Conservation (phyloP, 2,888 invertebrate species). For the Meghimatium bilineatum region DNA sequence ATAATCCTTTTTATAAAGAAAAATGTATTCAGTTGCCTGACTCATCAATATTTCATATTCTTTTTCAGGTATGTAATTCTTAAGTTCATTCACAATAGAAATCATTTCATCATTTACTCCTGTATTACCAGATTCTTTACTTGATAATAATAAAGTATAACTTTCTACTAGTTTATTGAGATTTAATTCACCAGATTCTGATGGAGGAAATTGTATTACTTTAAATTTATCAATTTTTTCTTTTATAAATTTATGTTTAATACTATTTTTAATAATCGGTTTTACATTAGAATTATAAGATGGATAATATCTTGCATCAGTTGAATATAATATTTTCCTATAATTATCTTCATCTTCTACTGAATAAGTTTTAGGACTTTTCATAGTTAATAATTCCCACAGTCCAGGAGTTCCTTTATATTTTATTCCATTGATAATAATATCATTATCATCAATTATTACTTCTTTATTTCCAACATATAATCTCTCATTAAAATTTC, state of each 20-base stretch:
- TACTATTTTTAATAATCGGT: neutral
- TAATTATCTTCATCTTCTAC: neutral
- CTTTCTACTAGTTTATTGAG: neutral
- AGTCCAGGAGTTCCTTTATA: slow-evolving; percentile 13
- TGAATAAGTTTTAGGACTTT: neutral
- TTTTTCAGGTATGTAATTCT: neutral
- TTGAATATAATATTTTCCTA: slow-evolving; percentile 1
- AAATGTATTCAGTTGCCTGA: neutral
- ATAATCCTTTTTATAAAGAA: neutral
- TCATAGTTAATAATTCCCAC: slow-evolving; percentile 15
- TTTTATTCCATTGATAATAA: neutral
- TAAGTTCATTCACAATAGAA: neutral
- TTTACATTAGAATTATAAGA: neutral
- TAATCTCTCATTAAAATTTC: neutral
- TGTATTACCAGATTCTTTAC: neutral
- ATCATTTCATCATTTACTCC: neutral
- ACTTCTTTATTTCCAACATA: slow-evolving; percentile 16
- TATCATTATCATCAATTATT: slow-evolving; percentile 14
- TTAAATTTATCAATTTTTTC: too few species aligned
- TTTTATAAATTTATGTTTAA: neutral
- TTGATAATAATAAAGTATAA: too few species aligned
- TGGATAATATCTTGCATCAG: neutral
- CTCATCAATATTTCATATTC: neutral
- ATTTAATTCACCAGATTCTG: too few species aligned
- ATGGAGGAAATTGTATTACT: slow-evolving; percentile 2